These are phyloP conservation scores for Sinotaia quadrata DNA, from an alignment of 2,888 invertebrate genomes.

Conservation along the genomic window DNA sequence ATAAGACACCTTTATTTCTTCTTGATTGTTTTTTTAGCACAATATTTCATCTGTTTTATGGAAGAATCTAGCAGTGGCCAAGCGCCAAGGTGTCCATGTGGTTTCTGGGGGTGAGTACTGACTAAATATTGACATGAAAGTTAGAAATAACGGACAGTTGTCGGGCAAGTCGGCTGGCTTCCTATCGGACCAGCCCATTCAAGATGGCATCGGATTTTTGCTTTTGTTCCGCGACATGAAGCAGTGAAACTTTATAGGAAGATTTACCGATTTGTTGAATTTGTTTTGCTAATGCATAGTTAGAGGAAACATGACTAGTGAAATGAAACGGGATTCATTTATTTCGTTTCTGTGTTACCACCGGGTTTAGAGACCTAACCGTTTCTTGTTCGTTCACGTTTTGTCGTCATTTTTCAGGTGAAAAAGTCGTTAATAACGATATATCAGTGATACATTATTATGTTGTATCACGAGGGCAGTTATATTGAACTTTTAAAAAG, in stretches of 20 bases:
- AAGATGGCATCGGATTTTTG: slow-evolving; percentile 27
- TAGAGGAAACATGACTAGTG: no score
- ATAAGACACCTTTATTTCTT: slow-evolving; percentile 55
- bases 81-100: slow-evolving; percentile 63
- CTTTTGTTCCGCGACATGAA: slow-evolving; percentile 14
- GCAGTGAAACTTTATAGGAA: slow-evolving; percentile 6
- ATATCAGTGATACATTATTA: no score
- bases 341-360: no score
- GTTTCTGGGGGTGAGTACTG: slow-evolving; percentile 64
- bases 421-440: no score
- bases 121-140: background rate
- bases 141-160: slow-evolving; percentile 5
- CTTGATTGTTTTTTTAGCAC: slow-evolving; percentile 28
- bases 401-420: no score
- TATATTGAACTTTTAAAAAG: no score
- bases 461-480: no score
- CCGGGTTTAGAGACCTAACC: no score
- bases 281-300: no score
- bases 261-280: background rate
- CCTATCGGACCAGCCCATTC: slow-evolving; percentile 26
- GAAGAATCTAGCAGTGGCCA: slow-evolving; percentile 64
- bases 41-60: slow-evolving; percentile 42
- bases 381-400: no score
- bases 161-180: slow-evolving; percentile 24
- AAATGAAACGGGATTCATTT: no score